Conservation (phyloP, 1,140 invertebrate genomes). For the Hormaphis cornu region DNA sequence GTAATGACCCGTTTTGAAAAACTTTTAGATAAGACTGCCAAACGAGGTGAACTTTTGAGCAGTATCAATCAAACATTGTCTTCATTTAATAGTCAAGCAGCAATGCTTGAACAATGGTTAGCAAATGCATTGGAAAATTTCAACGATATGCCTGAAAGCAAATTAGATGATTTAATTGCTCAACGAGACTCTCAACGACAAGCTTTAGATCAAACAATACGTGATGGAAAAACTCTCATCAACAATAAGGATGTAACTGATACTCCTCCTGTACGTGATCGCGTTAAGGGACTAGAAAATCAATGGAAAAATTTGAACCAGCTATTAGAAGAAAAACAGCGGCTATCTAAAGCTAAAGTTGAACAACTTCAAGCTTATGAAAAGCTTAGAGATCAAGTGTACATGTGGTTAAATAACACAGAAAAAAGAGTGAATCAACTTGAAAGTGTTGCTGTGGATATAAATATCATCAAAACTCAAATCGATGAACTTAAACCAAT, state of each 20-base stretch:
- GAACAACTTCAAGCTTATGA: slow-evolving; percentile 81
- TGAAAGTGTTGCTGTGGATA: slow-evolving; percentile 74
- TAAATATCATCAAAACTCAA: slow-evolving; percentile 73
- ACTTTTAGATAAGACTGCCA: slow-evolving; percentile 65
- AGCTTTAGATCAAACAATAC: slow-evolving; percentile 66
- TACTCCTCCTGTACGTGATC: slow-evolving; percentile 70
- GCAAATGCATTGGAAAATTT: slow-evolving; percentile 62
- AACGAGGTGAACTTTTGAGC: slow-evolving; percentile 69
- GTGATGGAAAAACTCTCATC: slow-evolving; percentile 72
- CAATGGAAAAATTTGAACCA: slow-evolving; percentile 77
- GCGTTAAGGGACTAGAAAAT: slow-evolving; percentile 74
- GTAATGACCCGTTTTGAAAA: slow-evolving; percentile 72
- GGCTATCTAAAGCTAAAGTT: slow-evolving; percentile 67
- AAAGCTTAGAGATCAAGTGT: slow-evolving; percentile 67
- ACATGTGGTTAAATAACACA: slow-evolving; percentile 73
- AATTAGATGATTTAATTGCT: slow-evolving; percentile 46
- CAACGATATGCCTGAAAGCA: slow-evolving; percentile 64
- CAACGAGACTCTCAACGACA: slow-evolving; percentile 50
- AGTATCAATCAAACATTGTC: slow-evolving; percentile 63
- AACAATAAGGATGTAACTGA: slow-evolving; percentile 83
- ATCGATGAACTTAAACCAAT: slow-evolving; percentile 77
- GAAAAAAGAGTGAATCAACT: slow-evolving; percentile 63
- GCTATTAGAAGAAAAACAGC: slow-evolving; percentile 70
- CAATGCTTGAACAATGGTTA: slow-evolving; percentile 61
- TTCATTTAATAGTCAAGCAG: slow-evolving; percentile 60